Evolutionary conservation across 2,888 invertebrate genomes (phyloP).

Genomic region (Minunthozetes semirufus): DNA sequence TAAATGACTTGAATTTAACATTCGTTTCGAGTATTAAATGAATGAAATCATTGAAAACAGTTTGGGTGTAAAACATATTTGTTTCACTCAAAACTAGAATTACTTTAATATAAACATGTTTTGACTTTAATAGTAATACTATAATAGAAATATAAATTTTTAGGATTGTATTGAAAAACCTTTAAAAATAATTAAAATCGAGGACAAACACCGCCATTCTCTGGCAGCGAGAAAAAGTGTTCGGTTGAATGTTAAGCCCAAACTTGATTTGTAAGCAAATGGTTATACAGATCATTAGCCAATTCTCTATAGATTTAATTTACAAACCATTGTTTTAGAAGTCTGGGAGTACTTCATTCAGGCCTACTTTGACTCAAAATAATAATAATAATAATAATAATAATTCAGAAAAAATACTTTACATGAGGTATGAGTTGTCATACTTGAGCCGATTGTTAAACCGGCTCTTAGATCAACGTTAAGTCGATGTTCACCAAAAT

Average conservation of each 20-base stretch:
- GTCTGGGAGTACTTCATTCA: neutral
- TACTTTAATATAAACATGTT: conserved; percentile 5
- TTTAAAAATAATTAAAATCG: conserved; percentile 28
- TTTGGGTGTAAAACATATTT: conserved; percentile 7
- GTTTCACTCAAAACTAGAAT: neutral
- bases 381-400: neutral
- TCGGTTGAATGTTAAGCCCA: conserved; percentile 10
- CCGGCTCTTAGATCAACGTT: conserved; percentile 9
- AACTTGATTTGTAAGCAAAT: conserved; percentile 21
- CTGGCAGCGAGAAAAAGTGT: conserved; percentile 3
- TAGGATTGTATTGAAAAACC: neutral
- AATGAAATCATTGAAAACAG: neutral
- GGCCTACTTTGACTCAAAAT: conserved; percentile 19
- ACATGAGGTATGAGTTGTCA: conserved; percentile 25
- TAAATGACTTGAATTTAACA: neutral
- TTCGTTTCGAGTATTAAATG: neutral
- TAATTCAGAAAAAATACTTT: neutral
- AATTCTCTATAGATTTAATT: conserved; percentile 13
- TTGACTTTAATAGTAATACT: too few relatives aligned
- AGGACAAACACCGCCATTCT: conserved; percentile 1
- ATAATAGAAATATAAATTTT: neutral
- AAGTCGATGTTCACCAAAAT: neutral
- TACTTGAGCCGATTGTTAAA: neutral
- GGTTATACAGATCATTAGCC: neutral
- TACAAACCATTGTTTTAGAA: conserved; percentile 11